Base-by-base conservation (phyloP, 2,797 vertebrate species). In the Chelidonichthys spinosus region DNA sequence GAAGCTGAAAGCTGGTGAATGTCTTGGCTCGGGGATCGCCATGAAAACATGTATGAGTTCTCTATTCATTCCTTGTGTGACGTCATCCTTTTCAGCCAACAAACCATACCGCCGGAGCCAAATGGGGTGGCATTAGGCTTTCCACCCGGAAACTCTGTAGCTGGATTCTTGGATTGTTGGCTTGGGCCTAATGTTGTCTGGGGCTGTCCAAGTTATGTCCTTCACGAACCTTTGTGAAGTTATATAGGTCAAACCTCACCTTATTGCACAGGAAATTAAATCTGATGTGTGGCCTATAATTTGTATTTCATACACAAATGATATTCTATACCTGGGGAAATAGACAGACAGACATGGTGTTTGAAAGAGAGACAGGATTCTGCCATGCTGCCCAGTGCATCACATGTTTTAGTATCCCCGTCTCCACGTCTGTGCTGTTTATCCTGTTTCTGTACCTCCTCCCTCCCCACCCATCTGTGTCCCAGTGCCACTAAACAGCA, bases 381-480 rank as follows among this genome's bases (percentile, higher is more conserved):
- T 39, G n/a, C 63, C 7, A 3, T 32, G 17, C 17, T 42, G 44
- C 13, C 32, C 4, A 47, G 52, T 39, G 9, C 47, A 60, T 77
- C 47, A 50, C 32, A 25, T 43, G 32, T 68, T 56, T 68, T 10
- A 25, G 5, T 35, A 49, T 25, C 18, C 18, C 58, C 52, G 25
- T 54, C 59, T 63, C 47, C 11, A 25, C 69, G 61, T 62, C 25
- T 56, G 55, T 42, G 52, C 67, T 73, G 25, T 78, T 73, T 74
- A 33, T 58, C 72, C 78, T 58, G 54, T 68, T 72, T 78, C 54
- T 63, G 54, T 53, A 40, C 59, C 43, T 63, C 63, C 64, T 44
- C 64, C 60, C 36, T 64, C 36, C 42, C 33, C 18, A 33, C 72
- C 91, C 87, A 89, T 89, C 91, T 90, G 89, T 83, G 89, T 86